Evolutionary conservation across 2,113 vertebrate species (phyloP).

Genomic region (Atherinomorus stipes): DNA sequence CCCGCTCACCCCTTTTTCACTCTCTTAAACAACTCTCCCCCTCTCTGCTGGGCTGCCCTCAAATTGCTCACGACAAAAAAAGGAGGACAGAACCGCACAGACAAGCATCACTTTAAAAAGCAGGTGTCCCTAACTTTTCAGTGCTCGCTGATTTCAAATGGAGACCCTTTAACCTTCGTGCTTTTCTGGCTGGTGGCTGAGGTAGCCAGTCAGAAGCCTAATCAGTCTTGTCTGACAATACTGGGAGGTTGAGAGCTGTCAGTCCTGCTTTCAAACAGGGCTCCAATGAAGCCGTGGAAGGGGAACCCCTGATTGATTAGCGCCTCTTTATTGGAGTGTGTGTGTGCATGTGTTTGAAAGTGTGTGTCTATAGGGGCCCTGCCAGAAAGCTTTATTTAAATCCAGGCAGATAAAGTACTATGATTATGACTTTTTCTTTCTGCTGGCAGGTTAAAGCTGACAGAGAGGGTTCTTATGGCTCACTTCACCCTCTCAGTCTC

Average conservation of each 20-base stretch:
- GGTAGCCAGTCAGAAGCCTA: conserved; percentile 81
- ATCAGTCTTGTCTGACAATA: conserved; percentile 83
- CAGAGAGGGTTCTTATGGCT: conserved; percentile 81
- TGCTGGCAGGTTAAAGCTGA: conserved; percentile 76
- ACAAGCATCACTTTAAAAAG: conserved; percentile 84
- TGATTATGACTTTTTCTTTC: conserved; percentile 85
- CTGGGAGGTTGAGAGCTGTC: conserved; percentile 83
- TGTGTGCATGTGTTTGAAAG: conserved; percentile 45
- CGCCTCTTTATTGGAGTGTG: conserved; percentile 81
- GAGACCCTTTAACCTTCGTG: conserved; percentile 80
- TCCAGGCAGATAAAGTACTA: conserved; percentile 73
- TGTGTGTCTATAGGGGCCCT: conserved; percentile 68
- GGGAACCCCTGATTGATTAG: conserved; percentile 83
- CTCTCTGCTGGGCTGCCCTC: conserved; percentile 64
- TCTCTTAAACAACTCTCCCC: conserved; percentile 70
- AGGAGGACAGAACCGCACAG: conserved; percentile 71
- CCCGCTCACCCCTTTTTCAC: conserved; percentile 57
- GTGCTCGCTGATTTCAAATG: conserved; percentile 79
- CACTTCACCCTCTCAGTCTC: conserved; percentile 78
- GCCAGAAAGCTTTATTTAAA: conserved; percentile 80
- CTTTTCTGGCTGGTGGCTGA: conserved; percentile 79
- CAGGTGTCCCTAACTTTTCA: conserved; percentile 86
- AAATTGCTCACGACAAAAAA: conserved; percentile 79
- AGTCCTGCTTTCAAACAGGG: conserved; percentile 80
- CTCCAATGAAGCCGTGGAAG: conserved; percentile 77